Conservation (phyloP, 1,140 invertebrate genomes). For the Brachionus koreanus region DNA sequence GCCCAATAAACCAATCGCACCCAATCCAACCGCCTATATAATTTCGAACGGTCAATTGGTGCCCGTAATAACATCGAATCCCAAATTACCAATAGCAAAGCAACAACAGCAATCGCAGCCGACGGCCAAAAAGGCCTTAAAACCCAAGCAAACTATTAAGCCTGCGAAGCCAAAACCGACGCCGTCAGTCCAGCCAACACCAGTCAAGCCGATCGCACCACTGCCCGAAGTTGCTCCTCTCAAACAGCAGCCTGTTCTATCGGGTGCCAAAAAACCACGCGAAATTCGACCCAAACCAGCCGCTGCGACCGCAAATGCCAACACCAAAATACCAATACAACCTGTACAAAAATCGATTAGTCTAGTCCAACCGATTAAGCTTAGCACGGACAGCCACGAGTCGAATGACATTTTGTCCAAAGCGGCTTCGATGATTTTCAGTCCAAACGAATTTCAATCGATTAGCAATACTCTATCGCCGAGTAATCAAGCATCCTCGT, state of each 20-base stretch:
- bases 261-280: conserved; percentile 35
- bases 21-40: conserved; percentile 3
- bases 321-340: not conserved
- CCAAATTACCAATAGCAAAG: not conserved
- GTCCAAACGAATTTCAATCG: conserved; percentile 21
- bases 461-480: conserved; percentile 19
- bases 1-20: not conserved
- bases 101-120: not conserved
- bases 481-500: not conserved
- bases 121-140: not conserved
- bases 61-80: not conserved
- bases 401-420: conserved; percentile 38
- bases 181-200: not conserved
- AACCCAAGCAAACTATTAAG: not conserved
- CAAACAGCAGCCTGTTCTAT: not conserved
- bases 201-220: not conserved
- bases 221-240: not conserved
- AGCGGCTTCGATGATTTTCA: conserved; percentile 40
- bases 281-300: conserved; percentile 18
- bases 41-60: conserved; percentile 7
- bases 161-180: not conserved
- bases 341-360: not conserved
- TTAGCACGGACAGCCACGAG: not conserved
- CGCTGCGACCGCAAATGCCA: not conserved
- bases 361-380: conserved; percentile 1